Evolutionary conservation across 1,140 invertebrate species (phyloP), one percentile per base, ranked within the genome.

Genomic region (Pinna nobilis): DNA sequence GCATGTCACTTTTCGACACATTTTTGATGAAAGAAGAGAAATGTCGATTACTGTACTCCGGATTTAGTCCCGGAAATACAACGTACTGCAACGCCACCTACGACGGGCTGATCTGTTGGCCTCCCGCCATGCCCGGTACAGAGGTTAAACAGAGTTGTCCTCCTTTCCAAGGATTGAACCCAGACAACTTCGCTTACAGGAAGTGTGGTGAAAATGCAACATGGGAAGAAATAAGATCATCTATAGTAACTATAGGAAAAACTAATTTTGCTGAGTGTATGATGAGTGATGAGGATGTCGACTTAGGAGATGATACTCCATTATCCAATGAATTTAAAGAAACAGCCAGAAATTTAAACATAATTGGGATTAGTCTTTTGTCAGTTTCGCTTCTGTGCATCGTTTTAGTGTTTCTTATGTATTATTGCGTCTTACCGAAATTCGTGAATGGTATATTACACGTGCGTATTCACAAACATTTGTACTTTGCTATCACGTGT

Each of bases 61-160:
- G n/a, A n/a, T n/a, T n/a, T n/a, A n/a, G n/a, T n/a, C n/a, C n/a
- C n/a, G n/a, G n/a, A n/a, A 63, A 63, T 41, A 30, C n/a, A 15
- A 51, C 49, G 9, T 69, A 44, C 20, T 74, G 72, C 35, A 23
- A 47, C 35, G 32, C 47, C 28, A 49, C 59, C 4, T 49, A 74
- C 37, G 72, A 74, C 28, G 72, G 72, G 15, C 57, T 67, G 5
- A 32, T 68, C 5, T 74, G 72, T 20, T 74, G 72, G 72, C 72
- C 72, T 2, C 57, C 39, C 32, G 64, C 72, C 2, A 4, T 50
- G 6, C 41, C 72, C 4, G 65, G 65, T 1, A 7, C 13, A 63
- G 23, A 25, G 11, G 32, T 74, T 0, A 59, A 35, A 32, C 65
- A 57, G n/a, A 65, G 11, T 18, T 74, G 72, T 68, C 72, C 72